These are phyloP conservation scores for Brachylomia viminalis DNA, from an alignment of 2,888 invertebrate genomes.

Conservation along the genomic window DNA sequence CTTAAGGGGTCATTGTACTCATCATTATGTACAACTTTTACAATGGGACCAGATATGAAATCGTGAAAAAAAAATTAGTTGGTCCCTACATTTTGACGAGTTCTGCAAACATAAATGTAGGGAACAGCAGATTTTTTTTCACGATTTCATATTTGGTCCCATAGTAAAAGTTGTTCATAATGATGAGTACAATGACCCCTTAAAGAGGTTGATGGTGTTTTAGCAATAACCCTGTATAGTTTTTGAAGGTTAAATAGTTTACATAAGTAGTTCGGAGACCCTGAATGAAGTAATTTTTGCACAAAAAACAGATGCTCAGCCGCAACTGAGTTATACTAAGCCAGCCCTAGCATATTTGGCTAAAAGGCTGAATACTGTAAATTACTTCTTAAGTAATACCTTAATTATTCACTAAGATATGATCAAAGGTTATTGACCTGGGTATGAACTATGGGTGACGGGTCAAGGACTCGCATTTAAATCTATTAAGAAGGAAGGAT, in stretches of 20 bases:
- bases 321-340: not conserved
- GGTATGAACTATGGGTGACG: conserved; percentile 23
- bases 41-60: too few species aligned
- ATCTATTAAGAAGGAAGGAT: conserved; percentile 38
- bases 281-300: not conserved
- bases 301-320: not conserved
- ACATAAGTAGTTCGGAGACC: not conserved
- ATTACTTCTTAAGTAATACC: conserved; percentile 15
- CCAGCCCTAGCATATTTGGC: not conserved
- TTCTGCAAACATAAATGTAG: too few species aligned
- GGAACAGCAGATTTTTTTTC: too few species aligned
- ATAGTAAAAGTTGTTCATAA: too few species aligned
- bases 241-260: not conserved
- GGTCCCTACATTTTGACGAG: too few species aligned
- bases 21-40: too few species aligned
- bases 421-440: conserved; percentile 13
- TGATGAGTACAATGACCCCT: too few species aligned
- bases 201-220: too few species aligned
- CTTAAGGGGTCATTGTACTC: too few species aligned
- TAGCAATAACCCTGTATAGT: too few species aligned
- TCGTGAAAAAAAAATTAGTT: too few species aligned
- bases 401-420: conserved; percentile 17
- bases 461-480: conserved; percentile 37
- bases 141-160: too few species aligned
- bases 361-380: conserved; percentile 11